Conservation (phyloP, 2,797 vertebrate genomes). For the Micropoecilia bifurca region DNA sequence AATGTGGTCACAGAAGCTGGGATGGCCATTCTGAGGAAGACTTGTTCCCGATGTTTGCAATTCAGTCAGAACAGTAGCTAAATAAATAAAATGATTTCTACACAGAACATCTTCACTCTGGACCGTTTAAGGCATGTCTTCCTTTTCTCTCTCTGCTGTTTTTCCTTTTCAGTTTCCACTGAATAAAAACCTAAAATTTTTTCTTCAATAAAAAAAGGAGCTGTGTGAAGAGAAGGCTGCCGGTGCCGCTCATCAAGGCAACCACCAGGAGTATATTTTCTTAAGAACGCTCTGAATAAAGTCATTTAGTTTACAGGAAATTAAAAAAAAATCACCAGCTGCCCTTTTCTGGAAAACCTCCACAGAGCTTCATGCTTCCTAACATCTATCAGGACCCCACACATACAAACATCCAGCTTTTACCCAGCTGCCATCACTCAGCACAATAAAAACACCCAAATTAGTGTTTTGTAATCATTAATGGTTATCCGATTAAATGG, state of each 20-base stretch:
- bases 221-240: not conserved
- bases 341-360: not conserved
- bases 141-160: not conserved
- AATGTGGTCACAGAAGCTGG: too few species aligned
- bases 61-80: too few species aligned
- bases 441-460: not conserved
- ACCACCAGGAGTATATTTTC: not conserved
- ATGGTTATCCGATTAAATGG: not conserved
- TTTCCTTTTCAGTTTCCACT: not conserved
- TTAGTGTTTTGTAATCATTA: not conserved
- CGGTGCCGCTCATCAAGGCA: not conserved
- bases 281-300: not conserved
- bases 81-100: too few species aligned
- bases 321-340: not conserved
- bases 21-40: too few species aligned
- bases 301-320: not conserved
- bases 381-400: not conserved
- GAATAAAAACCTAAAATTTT: not conserved
- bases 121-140: not conserved
- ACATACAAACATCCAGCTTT: not conserved
- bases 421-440: not conserved
- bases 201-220: not conserved
- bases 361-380: not conserved
- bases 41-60: too few species aligned
- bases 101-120: not conserved